Base-by-base conservation (phyloP, 2,797 vertebrate species). In the Acomys russatus region DNA sequence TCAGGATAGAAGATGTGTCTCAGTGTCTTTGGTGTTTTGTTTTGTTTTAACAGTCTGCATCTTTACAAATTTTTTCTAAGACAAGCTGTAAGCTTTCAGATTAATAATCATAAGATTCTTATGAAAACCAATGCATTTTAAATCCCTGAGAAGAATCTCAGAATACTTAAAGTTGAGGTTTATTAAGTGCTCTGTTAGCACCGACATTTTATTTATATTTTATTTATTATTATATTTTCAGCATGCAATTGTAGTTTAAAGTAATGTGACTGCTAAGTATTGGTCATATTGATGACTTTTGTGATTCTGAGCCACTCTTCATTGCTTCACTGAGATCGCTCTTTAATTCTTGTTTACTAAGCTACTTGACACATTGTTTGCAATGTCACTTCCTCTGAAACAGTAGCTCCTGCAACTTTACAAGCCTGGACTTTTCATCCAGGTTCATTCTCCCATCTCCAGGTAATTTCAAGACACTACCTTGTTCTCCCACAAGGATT, bases 51-150 rank as follows among this genome's bases (percentile, higher is more conserved):
- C 35, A 84, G 56, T 90, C 76, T 91, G 28, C 61, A 95, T 90
- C 68, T 68, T 71, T 82, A 71, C 83, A 51, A 22, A 15, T 76
- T 96, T 85, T 83, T 85, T 94, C 9, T 93, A 54, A 94, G 76
- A 85, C 38, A 90, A 28, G 0, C 44, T 95, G 93, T 91, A 87
- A 95, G 30, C 94, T 92, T 95, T 44, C 74, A 93, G 71, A 93
- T 1, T 59, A 59, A 59, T 14, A 59, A 59, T 14, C 56, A 14
- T 59, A 59, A 59, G 56, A 61, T 68, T 97, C 90, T 78, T 71
- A 94, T 95, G 80, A 97, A 96, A 94, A 66, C 2, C 4, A 91
- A 63, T 66, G 59, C 96, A 30, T 94, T 94, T 95, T 74, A 94
- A 97, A 74, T 1, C 6, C 4, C 3, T 35, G 18, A 96, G 94